These are phyloP conservation scores for Euwallacea similis DNA, from an alignment of 1,140 invertebrate genomes.

Conservation along the genomic window DNA sequence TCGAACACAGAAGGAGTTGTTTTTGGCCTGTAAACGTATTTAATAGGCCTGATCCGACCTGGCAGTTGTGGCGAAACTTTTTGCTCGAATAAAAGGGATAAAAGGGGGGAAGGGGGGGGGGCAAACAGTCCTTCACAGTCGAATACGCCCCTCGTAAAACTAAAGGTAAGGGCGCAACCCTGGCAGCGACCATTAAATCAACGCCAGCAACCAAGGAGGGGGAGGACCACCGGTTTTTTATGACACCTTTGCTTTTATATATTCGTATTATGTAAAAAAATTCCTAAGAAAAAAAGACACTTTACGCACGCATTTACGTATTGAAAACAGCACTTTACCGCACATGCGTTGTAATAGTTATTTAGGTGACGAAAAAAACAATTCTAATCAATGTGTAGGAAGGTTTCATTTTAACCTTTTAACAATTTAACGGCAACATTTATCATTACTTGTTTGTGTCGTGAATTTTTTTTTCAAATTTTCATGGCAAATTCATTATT, in stretches of 20 bases:
- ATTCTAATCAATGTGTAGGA: too few species aligned
- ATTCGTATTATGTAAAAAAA: not conserved
- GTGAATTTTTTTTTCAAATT: too few species aligned
- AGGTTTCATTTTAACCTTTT: too few species aligned
- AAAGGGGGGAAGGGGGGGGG: not conserved
- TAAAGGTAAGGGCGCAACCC: slow-evolving; percentile 43
- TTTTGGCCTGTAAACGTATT: slow-evolving; percentile 3
- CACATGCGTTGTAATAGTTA: too few species aligned
- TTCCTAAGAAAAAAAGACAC: not conserved
- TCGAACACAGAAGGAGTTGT: too few species aligned
- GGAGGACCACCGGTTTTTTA: not conserved
- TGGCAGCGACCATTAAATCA: slow-evolving; percentile 41
- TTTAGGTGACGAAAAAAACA: too few species aligned
- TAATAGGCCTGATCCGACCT: slow-evolving; percentile 5
- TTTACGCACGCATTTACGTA: too few species aligned
- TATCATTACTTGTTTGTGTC: too few species aligned
- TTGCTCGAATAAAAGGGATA: slow-evolving; percentile 33
- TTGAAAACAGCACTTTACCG: too few species aligned
- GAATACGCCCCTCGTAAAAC: slow-evolving; percentile 42
- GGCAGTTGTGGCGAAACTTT: slow-evolving; percentile 41
- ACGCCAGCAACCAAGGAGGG: slow-evolving; percentile 6
- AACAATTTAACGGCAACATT: too few species aligned
- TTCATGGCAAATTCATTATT: too few species aligned
- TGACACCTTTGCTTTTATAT: not conserved
- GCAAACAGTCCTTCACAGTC: slow-evolving; percentile 20